Conservation (phyloP, 2,113 vertebrate genomes). For the Oncorhynchus keta region DNA sequence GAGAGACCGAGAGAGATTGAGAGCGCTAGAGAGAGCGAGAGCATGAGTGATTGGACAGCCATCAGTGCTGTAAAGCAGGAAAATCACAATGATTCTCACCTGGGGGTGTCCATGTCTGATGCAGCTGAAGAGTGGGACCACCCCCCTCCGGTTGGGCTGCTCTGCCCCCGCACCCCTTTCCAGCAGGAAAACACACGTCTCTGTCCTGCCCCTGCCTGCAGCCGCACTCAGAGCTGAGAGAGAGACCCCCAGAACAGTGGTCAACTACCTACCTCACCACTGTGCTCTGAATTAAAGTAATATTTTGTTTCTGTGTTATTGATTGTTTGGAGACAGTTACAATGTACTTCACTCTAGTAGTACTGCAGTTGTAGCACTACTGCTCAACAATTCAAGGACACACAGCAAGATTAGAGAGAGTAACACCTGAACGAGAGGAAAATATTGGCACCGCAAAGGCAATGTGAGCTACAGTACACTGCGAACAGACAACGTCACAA, state of each 20-base stretch:
- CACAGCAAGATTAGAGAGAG: background rate
- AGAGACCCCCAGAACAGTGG: constrained; percentile 37
- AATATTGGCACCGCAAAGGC: too few relatives aligned
- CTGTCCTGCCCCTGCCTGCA: constrained; percentile 87
- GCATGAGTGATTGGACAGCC: background rate
- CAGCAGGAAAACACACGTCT: constrained; percentile 82
- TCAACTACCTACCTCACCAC: background rate
- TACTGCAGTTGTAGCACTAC: too few relatives aligned
- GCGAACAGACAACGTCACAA: background rate
- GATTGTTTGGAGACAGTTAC: too few relatives aligned
- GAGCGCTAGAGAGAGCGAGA: background rate
- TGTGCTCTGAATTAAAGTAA: too few relatives aligned
- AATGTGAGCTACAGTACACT: background rate
- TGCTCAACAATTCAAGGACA: background rate
- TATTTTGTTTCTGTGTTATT: too few relatives aligned
- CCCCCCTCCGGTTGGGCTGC: constrained; percentile 81
- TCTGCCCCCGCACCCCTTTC: constrained; percentile 76
- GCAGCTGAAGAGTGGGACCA: constrained; percentile 82
- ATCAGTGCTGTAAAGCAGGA: background rate
- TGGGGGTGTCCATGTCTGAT: constrained; percentile 91
- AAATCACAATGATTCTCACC: constrained; percentile 65
- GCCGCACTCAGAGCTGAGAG: constrained; percentile 88
- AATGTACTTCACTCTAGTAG: too few relatives aligned
- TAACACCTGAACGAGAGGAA: background rate
- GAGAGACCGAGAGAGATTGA: background rate